Base-by-base conservation (phyloP, 1,140 invertebrate species). In the Drosophila grimshawi region DNA sequence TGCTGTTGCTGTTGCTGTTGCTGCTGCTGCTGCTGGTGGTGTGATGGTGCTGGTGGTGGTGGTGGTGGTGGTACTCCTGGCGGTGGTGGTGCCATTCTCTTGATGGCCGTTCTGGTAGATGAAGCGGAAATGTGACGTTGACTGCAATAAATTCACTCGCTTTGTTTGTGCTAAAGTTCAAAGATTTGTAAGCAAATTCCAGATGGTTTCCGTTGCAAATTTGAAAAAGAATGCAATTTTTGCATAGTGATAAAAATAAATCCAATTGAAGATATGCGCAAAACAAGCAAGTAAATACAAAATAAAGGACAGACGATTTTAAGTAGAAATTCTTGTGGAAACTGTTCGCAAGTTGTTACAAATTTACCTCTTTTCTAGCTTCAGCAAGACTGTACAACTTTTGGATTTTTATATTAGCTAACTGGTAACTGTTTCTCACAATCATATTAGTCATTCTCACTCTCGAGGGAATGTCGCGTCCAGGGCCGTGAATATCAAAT, bases 71-170 rank as follows among this genome's bases (percentile, higher is more conserved):
- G 19, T 64, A 45, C 7, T 70, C 45, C 33, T 35, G 29, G 8
- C 41, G 76, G 19, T 70, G 73, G 33, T 81, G 79, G 67, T 81
- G 78, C 61, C 78, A 76, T 59, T 63, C 27, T 52, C 70, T 59
- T 90, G 81, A 86, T 79, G 83, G 85, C 64, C 85, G 86, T 85
- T 89, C 81, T 81, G 86, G 71, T 89, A 89, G 86, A 89, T 89
- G 81, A 86, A 90, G 86, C 86, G 81, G 86, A 90, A 89, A 89
- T 90, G 85, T 89, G 85, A 89, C 80, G 85, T 89, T 85, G 83
- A 80, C 56, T 70, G 80, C 80, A 80, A 88, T 88, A 83, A 86
- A 86, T 83, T 71, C 71, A 77, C 78, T 74, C 65, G 83, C 83
- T 83, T 88, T 88, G 82, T 88, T 88, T 67, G 41, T 69, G 67